Percentiles rank a stretch among this genome's conserved stretches.
phyloP scores from a whole-genome alignment of 2,888 invertebrate species.

The Galerucella calmariensis region DNA sequence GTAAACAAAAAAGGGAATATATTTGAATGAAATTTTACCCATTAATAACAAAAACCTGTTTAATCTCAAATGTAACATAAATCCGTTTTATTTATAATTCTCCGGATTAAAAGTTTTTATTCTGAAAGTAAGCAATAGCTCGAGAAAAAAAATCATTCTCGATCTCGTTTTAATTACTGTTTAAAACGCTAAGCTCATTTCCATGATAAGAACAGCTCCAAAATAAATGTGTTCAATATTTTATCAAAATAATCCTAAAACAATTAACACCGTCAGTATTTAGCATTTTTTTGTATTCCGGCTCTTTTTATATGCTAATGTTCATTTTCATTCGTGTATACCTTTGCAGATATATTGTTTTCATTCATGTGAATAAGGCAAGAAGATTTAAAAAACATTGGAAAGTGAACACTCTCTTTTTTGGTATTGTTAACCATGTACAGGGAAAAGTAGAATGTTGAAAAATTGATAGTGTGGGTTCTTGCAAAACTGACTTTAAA shows the following conservation, averaged over 20 bases:
- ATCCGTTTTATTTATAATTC: constrained; percentile 7
- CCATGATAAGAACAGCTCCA: constrained; percentile 24
- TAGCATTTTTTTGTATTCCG: constrained; percentile 23
- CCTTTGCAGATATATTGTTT: constrained; percentile 21
- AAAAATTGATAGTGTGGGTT: too few species aligned
- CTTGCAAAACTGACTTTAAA: too few species aligned
- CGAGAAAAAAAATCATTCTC: constrained; percentile 21
- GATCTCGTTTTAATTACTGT: constrained; percentile 25
- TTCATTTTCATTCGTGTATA: constrained; percentile 24
- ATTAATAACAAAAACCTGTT: not conserved
- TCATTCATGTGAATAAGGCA: constrained; percentile 10
- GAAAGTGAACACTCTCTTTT: not conserved
- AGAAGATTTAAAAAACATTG: not conserved
- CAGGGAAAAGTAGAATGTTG: too few species aligned
- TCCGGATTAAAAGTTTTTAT: constrained; percentile 20
- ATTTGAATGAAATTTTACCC: too few species aligned
- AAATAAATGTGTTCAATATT: constrained; percentile 34
- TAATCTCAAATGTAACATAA: too few species aligned
- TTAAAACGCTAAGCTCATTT: constrained; percentile 35
- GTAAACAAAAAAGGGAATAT: too few species aligned
- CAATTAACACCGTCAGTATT: constrained; percentile 38
- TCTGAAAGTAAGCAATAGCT: constrained; percentile 9
- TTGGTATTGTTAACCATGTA: not conserved
- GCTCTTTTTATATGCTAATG: constrained; percentile 40
- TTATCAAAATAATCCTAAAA: constrained; percentile 40